Conservation (phyloP, 2,797 vertebrate species). For the Phataginus tricuspis region DNA sequence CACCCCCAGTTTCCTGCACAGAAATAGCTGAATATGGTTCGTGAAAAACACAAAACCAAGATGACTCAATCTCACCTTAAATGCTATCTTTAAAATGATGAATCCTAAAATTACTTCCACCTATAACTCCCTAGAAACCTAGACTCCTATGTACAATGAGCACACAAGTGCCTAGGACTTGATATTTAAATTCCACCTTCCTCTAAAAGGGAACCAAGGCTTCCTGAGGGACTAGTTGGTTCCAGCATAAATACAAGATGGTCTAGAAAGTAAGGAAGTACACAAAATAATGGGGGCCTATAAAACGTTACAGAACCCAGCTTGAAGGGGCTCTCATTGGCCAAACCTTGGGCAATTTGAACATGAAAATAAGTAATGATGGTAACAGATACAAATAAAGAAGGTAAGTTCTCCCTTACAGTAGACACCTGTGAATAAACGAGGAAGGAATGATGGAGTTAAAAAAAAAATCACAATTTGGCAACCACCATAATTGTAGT, state of each 20-base stretch:
- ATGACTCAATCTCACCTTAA: not conserved
- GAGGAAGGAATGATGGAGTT: not conserved
- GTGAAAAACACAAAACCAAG: not conserved
- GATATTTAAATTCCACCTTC: not conserved
- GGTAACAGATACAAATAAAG: not conserved
- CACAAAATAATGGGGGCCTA: not conserved
- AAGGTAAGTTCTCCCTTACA: not conserved
- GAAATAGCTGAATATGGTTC: not conserved
- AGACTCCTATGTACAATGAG: not conserved
- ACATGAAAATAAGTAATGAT: not conserved
- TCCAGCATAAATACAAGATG: not conserved
- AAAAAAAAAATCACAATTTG: not conserved
- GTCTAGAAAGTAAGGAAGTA: not conserved
- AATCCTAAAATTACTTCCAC: not conserved
- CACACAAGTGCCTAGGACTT: not conserved
- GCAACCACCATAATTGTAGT: too few species aligned
- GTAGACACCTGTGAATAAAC: not conserved
- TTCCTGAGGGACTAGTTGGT: not conserved
- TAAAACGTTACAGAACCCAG: not conserved
- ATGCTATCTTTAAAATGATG: not conserved
- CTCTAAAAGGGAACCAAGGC: not conserved
- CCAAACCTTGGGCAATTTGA: not conserved
- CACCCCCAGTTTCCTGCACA: not conserved
- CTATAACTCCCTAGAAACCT: not conserved
- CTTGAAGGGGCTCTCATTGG: not conserved